Evolutionary conservation across 2,113 vertebrate species (phyloP).

Genomic region (Muntiacus reevesi): DNA sequence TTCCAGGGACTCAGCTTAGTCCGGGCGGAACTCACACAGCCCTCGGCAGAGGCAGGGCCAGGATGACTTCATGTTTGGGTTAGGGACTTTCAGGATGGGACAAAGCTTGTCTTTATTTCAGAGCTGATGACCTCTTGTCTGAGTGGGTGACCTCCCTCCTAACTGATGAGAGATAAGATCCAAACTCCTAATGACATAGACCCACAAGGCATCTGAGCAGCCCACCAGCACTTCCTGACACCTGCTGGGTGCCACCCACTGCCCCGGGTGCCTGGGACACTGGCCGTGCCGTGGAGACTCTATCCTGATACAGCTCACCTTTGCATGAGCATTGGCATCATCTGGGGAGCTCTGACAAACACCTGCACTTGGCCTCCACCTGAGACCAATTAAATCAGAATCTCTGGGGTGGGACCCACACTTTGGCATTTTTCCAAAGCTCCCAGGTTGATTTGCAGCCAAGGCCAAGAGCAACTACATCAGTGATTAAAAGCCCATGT

Average conservation of each 20-base stretch:
- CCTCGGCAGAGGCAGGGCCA: not conserved
- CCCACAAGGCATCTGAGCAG: not conserved
- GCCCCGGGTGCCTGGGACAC: fast-evolving
- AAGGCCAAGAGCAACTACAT: too few species aligned
- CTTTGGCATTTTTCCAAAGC: not conserved
- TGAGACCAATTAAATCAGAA: not conserved
- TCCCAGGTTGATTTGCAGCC: not conserved
- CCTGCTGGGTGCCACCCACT: not conserved
- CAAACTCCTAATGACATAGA: not conserved
- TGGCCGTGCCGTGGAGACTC: slow-evolving; percentile 3
- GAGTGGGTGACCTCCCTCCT: slow-evolving; percentile 2
- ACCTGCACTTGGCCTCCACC: not conserved
- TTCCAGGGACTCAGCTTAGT: not conserved
- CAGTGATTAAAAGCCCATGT: fast-evolving
- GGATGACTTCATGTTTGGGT: slow-evolving; percentile 19
- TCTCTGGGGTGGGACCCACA: not conserved
- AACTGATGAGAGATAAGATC: not conserved
- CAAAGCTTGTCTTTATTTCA: slow-evolving; percentile 41
- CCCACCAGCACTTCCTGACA: not conserved
- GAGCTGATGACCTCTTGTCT: not conserved
- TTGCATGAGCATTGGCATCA: not conserved
- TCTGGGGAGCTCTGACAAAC: not conserved
- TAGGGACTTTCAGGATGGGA: not conserved
- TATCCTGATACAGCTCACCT: not conserved
- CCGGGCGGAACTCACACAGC: not conserved